Conservation (phyloP, 2,113 vertebrate species). For the Cyrtonyx montezumae region DNA sequence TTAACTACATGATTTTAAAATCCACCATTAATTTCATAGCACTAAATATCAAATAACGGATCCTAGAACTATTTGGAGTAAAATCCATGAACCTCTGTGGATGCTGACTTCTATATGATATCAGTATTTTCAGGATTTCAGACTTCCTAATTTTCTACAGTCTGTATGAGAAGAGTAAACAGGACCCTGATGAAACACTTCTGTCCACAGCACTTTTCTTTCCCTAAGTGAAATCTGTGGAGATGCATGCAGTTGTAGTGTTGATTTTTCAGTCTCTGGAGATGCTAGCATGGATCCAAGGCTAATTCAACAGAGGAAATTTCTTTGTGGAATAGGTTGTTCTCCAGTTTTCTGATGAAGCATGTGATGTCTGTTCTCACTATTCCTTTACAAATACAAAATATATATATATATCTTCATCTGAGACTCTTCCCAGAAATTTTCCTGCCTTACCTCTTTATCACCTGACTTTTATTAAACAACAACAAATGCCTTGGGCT, state of each 20-base stretch:
- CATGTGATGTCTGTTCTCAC: neutral
- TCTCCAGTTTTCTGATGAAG: neutral
- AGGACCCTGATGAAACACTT: neutral
- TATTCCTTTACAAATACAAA: neutral
- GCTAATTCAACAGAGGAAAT: neutral
- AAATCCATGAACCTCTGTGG: fast-evolving
- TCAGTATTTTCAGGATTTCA: neutral
- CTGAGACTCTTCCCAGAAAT: neutral
- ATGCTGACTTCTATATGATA: neutral
- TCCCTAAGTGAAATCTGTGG: neutral
- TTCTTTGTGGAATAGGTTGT: neutral
- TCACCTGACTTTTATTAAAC: neutral
- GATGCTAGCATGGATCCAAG: neutral
- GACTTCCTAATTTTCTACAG: neutral
- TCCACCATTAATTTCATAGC: neutral
- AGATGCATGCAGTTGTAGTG: neutral
- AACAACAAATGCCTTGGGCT: neutral
- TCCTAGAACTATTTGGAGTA: neutral
- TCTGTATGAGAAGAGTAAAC: neutral
- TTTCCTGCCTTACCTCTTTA: neutral
- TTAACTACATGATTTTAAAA: neutral
- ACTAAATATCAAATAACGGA: neutral
- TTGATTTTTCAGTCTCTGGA: neutral
- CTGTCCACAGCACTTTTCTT: neutral
- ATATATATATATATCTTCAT: neutral